Percentiles rank a stretch among this genome's conserved stretches.
phyloP scores from a whole-genome alignment of 2,797 vertebrate genomes.

The Melanotaenia nigrans region DNA sequence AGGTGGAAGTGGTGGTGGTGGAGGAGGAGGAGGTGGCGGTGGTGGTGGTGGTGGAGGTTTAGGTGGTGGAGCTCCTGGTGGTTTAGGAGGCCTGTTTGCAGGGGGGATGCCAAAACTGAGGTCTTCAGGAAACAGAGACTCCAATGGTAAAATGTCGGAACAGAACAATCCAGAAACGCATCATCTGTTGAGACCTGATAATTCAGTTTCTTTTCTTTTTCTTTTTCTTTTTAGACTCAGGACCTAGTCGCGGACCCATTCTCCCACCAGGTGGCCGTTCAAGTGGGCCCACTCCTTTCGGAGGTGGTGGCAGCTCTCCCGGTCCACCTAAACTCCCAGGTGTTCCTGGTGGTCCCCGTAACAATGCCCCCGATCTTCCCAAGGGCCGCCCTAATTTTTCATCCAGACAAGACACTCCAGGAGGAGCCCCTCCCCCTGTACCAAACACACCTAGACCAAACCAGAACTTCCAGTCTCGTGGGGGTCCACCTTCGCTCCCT shows the following conservation, averaged over 20 bases:
- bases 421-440: constrained; percentile 85
- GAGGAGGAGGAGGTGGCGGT: constrained; percentile 46
- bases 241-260: constrained; percentile 82
- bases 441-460: constrained; percentile 89
- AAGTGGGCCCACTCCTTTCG: constrained; percentile 84
- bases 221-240: constrained; percentile 80
- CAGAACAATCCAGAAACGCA: background rate
- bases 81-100: constrained; percentile 94
- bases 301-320: constrained; percentile 39
- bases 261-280: constrained; percentile 88
- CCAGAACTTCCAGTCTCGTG: constrained; percentile 76
- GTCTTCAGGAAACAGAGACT: constrained; percentile 86
- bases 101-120: constrained; percentile 95
- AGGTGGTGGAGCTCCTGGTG: constrained; percentile 80
- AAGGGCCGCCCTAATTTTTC: constrained; percentile 81
- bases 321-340: constrained; percentile 81
- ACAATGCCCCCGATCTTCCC: constrained; percentile 80
- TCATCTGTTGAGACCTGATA: too few relatives aligned
- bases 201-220: background rate
- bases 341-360: constrained; percentile 75
- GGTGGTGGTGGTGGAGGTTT: constrained; percentile 73
- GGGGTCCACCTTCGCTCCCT: constrained; percentile 79
- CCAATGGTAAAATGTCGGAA: constrained; percentile 79
- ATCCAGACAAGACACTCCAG: constrained; percentile 83
- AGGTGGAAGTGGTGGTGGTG: constrained; percentile 67